A percentile compares a stretch with the other conserved stretches of the same genome.
These are phyloP conservation scores for Andrena marginata DNA, from an alignment of 2,888 invertebrate genomes.

Conservation along the genomic window DNA sequence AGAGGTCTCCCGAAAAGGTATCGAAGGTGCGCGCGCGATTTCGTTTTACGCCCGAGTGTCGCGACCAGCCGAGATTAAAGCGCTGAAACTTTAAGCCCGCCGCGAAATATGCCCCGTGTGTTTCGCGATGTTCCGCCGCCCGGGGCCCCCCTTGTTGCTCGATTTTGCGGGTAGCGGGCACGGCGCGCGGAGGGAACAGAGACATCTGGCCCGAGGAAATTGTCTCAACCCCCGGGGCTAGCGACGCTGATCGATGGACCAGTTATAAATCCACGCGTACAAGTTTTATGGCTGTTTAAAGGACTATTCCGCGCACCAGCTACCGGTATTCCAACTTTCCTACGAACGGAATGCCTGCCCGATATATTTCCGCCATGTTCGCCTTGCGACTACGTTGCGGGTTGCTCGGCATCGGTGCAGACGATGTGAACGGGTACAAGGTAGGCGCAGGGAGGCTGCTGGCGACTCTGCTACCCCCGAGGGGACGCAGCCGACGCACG, in stretches of 20 bases:
- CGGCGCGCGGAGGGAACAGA: slow-evolving; percentile 14
- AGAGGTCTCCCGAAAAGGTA: slow-evolving; percentile 63
- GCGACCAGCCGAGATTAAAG: slow-evolving; percentile 10
- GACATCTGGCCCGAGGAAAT: slow-evolving; percentile 52
- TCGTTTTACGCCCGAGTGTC: slow-evolving; percentile 16
- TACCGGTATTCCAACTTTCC: slow-evolving; percentile 1
- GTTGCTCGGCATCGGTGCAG: no score
- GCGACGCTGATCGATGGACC: slow-evolving; percentile 45
- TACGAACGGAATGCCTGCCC: not conserved
- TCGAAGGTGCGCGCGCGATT: slow-evolving; percentile 45
- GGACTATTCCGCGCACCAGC: slow-evolving; percentile 23
- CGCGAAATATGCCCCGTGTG: slow-evolving; percentile 19
- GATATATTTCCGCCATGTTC: not conserved
- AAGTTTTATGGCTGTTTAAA: slow-evolving; percentile 50
- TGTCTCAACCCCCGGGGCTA: slow-evolving; percentile 43
- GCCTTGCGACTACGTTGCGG: not conserved
- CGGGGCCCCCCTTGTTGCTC: slow-evolving; percentile 10
- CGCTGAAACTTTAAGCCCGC: slow-evolving; percentile 21
- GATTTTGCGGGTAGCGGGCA: not conserved
- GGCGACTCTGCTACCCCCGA: not conserved
- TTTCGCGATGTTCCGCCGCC: not conserved
- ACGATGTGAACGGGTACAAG: not conserved
- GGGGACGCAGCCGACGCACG: not conserved
- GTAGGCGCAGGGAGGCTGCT: not conserved
- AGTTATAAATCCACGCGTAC: slow-evolving; percentile 39